phyloP scores from a whole-genome alignment of 2,888 invertebrate genomes.

The Geotrupes spiniger region DNA sequence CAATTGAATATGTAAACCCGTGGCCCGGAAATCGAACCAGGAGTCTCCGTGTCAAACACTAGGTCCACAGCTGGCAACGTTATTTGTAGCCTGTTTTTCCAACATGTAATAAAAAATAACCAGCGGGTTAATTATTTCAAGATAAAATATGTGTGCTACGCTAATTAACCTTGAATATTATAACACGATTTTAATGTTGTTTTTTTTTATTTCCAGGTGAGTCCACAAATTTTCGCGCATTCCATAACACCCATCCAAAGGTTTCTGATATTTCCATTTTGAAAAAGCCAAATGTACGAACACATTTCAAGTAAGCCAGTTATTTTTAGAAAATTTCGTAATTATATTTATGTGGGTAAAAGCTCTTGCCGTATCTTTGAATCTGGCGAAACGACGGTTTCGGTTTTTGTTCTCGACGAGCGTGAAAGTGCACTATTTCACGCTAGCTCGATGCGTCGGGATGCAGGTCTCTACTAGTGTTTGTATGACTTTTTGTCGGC shows the following conservation, averaged over 20 bases:
- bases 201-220: constrained; percentile 1
- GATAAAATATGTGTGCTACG: no score
- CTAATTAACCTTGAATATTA: no score
- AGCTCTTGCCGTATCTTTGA: constrained; percentile 27
- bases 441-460: constrained; percentile 24
- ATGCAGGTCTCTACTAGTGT: constrained; percentile 7
- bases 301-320: not conserved
- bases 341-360: constrained; percentile 9
- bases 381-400: constrained; percentile 30
- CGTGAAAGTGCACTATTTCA: constrained; percentile 34
- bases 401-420: constrained; percentile 32
- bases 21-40: no score
- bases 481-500: constrained; percentile 18
- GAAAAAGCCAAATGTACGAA: not conserved
- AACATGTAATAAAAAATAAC: no score
- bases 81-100: no score
- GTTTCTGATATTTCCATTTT: constrained; percentile 15
- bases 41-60: no score
- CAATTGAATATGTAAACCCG: no score
- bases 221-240: not conserved
- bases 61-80: no score
- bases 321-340: not conserved
- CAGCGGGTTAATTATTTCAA: no score
- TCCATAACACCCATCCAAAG: constrained; percentile 4
- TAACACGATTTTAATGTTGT: not conserved